These are phyloP conservation scores for Nasonia giraulti DNA, from an alignment of 1,140 invertebrate species.

Conservation along the genomic window DNA sequence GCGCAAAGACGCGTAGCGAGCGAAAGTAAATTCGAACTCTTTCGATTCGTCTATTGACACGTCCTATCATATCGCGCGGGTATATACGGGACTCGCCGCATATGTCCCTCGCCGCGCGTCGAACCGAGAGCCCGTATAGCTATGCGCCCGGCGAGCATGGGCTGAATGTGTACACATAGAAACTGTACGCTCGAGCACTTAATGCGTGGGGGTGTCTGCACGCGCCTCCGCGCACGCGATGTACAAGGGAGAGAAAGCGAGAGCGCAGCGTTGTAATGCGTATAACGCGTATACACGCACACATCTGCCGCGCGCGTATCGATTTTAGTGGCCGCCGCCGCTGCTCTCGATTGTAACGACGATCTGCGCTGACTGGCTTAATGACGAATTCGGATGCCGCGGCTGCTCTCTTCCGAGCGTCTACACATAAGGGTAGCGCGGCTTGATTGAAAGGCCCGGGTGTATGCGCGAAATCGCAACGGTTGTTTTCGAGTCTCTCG, in stretches of 20 bases:
- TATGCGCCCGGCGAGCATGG: too few relatives aligned
- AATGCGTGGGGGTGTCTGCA: not conserved
- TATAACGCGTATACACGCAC: not conserved
- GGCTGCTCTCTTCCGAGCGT: not conserved
- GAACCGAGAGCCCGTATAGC: not conserved
- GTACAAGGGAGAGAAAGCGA: not conserved
- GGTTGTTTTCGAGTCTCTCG: not conserved
- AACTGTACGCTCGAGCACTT: not conserved
- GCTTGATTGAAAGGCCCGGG: slow-evolving; percentile 2
- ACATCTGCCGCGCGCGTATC: slow-evolving; percentile 29
- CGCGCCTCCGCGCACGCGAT: not conserved
- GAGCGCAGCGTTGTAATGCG: not conserved
- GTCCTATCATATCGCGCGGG: slow-evolving; percentile 1
- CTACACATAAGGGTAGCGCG: not conserved
- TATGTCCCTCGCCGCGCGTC: not conserved
- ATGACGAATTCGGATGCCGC: slow-evolving; percentile 6
- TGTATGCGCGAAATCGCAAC: not conserved
- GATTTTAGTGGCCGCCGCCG: slow-evolving; percentile 7
- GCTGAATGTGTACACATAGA: slow-evolving; percentile 1
- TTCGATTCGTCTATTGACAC: slow-evolving; percentile 14
- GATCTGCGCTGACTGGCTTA: not conserved
- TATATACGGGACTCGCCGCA: not conserved
- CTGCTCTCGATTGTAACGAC: slow-evolving; percentile 5
- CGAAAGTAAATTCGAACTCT: slow-evolving; percentile 11
- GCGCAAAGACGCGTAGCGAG: not conserved